phyloP scores from a whole-genome alignment of 2,888 invertebrate genomes.

The Athalia cordata region DNA sequence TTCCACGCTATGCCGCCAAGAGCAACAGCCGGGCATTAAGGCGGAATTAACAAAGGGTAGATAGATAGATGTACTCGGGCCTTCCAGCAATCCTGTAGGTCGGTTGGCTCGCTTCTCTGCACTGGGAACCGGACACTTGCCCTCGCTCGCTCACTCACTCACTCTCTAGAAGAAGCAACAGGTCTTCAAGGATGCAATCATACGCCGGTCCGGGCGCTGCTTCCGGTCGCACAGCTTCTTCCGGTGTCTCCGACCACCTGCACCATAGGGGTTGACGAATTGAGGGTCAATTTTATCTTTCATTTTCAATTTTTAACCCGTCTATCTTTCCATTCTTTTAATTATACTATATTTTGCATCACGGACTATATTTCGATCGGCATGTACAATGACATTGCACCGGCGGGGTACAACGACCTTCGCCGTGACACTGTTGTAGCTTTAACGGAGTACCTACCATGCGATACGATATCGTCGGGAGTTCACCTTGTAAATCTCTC shows the following conservation, averaged over 20 bases:
- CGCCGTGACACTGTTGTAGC: no score
- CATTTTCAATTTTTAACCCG: neutral
- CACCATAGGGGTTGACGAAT: neutral
- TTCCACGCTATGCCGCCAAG: slow-evolving; percentile 60
- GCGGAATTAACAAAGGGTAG: slow-evolving; percentile 66
- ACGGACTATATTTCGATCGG: no score
- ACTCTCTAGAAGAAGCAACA: slow-evolving; percentile 61
- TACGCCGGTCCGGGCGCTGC: slow-evolving; percentile 54
- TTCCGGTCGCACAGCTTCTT: slow-evolving; percentile 52
- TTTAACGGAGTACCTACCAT: no score
- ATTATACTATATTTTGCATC: no score
- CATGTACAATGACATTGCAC: no score
- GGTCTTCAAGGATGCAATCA: slow-evolving; percentile 64
- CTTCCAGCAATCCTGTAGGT: slow-evolving; percentile 17
- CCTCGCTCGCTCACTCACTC: slow-evolving; percentile 46
- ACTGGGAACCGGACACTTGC: slow-evolving; percentile 60
- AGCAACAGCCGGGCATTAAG: slow-evolving; percentile 64
- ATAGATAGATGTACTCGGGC: slow-evolving; percentile 31
- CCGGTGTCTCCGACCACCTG: slow-evolving; percentile 50
- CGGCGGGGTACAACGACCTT: no score
- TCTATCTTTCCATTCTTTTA: no score
- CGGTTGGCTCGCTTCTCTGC: slow-evolving; percentile 58
- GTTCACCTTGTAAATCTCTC: no score
- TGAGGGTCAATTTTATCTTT: neutral
- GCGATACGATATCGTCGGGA: no score